Percentiles rank a stretch among this genome's conserved stretches.
These are phyloP conservation scores for Pyrrhura leucotis DNA, from an alignment of 2,797 vertebrate genomes.

Conservation along the genomic window DNA sequence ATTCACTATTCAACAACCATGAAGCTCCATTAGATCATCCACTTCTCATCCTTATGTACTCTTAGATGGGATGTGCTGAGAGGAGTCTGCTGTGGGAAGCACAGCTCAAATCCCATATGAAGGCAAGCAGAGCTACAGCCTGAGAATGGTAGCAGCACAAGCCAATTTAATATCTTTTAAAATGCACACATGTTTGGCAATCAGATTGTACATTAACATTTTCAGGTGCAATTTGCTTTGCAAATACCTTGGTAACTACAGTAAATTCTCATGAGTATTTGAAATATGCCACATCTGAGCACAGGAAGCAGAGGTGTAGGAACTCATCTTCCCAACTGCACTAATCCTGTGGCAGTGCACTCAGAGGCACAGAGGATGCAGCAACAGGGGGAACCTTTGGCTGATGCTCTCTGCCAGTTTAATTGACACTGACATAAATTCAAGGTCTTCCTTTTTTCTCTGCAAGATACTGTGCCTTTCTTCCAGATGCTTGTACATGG, in stretches of 20 bases:
- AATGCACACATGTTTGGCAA: not conserved
- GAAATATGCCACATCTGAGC: not conserved
- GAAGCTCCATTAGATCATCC: not conserved
- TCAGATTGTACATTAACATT: not conserved
- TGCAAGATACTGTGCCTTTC: not conserved
- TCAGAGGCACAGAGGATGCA: not conserved
- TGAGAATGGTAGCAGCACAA: not conserved
- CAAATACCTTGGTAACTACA: not conserved
- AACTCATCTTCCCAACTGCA: not conserved
- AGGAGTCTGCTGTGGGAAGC: constrained; percentile 4
- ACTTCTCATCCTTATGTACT: not conserved
- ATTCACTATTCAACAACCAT: not conserved
- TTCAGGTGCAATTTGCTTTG: constrained; percentile 31
- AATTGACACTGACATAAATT: not conserved
- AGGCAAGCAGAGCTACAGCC: not conserved
- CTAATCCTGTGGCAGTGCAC: rapidly evolving
- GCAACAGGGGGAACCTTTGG: not conserved
- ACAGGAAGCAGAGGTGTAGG: not conserved
- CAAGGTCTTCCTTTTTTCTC: not conserved
- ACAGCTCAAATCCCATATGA: not conserved
- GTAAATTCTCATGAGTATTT: not conserved
- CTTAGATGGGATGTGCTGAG: not conserved
- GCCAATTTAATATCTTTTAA: constrained; percentile 6
- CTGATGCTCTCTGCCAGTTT: not conserved
- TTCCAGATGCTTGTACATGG: not conserved